Evolutionary conservation across 2,797 vertebrate genomes (phyloP).

Genomic region (Sebastes hubbsi): DNA sequence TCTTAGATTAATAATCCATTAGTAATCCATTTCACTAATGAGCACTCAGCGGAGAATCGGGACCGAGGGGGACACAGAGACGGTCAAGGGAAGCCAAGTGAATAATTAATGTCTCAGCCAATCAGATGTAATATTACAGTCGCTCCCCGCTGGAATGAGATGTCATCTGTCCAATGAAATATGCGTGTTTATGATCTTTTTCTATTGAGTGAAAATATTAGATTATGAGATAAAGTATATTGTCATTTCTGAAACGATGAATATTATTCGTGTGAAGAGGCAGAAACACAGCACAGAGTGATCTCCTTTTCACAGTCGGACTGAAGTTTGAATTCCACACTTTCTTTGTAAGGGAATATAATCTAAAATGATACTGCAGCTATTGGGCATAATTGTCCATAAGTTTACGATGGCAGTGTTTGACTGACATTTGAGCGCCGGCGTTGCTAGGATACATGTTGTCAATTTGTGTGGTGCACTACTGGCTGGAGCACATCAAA

Average conservation of each 20-base stretch:
- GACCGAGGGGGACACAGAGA: slow-evolving; percentile 76
- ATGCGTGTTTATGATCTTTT: slow-evolving; percentile 1
- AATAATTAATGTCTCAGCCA: slow-evolving; percentile 90
- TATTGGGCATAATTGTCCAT: neutral
- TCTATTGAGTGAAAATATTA: neutral
- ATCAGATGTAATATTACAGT: slow-evolving; percentile 82
- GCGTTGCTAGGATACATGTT: neutral
- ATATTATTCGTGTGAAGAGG: neutral
- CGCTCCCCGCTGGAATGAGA: slow-evolving; percentile 46
- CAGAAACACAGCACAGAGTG: too few relatives aligned
- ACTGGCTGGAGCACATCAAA: neutral
- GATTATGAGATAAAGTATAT: neutral
- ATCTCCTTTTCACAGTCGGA: neutral
- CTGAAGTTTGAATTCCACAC: neutral
- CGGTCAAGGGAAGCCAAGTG: slow-evolving; percentile 89
- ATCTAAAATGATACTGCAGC: neutral
- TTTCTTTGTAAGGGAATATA: neutral
- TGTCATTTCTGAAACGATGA: neutral
- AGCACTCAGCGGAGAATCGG: slow-evolving; percentile 86
- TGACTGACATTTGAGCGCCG: neutral
- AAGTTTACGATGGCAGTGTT: neutral
- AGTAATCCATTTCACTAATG: slow-evolving; percentile 89
- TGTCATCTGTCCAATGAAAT: slow-evolving; percentile 60
- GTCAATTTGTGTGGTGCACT: neutral
- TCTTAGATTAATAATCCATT: slow-evolving; percentile 84